phyloP scores from a whole-genome alignment of 1,140 invertebrate species.

The Caerostris darwini region DNA sequence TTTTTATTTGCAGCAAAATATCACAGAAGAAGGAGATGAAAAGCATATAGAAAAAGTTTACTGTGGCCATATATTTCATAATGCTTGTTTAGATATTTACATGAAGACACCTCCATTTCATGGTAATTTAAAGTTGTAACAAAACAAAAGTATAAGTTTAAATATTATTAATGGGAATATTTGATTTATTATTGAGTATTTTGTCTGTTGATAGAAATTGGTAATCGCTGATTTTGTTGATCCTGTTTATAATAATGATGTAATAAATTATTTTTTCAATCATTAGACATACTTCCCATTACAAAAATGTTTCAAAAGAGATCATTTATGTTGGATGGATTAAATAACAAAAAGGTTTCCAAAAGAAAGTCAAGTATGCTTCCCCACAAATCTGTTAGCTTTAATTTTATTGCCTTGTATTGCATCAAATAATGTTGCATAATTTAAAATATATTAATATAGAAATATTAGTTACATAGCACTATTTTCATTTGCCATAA shows the following conservation, averaged over 20 bases:
- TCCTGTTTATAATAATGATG: too few relatives aligned
- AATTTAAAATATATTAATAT: background rate
- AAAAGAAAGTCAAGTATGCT: slow-evolving; percentile 86
- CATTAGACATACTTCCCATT: too few relatives aligned
- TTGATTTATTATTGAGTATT: too few relatives aligned
- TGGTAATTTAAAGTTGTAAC: slow-evolving; percentile 82
- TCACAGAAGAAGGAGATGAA: slow-evolving; percentile 85
- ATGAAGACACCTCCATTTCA: slow-evolving; percentile 90
- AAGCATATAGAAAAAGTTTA: slow-evolving; percentile 88
- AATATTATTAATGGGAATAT: too few relatives aligned
- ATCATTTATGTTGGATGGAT: too few relatives aligned
- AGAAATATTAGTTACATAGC: slow-evolving; percentile 4
- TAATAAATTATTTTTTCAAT: too few relatives aligned
- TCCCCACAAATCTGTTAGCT: slow-evolving; percentile 84
- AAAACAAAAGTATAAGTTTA: too few relatives aligned
- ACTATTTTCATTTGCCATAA: slow-evolving; percentile 80
- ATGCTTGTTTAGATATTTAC: slow-evolving; percentile 87
- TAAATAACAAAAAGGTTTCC: slow-evolving; percentile 84
- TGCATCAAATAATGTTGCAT: slow-evolving; percentile 35
- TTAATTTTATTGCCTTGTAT: background rate
- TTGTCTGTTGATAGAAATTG: too few relatives aligned
- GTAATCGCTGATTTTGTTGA: too few relatives aligned
- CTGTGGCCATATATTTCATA: slow-evolving; percentile 89
- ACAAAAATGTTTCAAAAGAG: too few relatives aligned
- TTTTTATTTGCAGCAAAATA: slow-evolving; percentile 81